Conservation (phyloP, 2,888 invertebrate species). For the Liodrosophila aerea region DNA sequence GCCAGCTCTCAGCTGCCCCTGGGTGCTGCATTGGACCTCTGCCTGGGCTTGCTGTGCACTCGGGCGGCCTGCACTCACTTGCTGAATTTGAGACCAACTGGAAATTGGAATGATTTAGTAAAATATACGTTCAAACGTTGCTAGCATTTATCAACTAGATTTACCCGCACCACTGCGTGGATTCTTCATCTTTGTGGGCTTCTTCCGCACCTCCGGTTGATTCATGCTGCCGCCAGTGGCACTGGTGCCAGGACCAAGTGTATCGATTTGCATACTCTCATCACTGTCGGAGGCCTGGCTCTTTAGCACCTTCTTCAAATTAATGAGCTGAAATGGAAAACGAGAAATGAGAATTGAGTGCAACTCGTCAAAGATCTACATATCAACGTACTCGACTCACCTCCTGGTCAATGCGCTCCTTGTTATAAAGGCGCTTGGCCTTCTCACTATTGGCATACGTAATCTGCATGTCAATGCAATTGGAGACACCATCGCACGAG, state of each 20-base stretch:
- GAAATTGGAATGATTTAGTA: conserved; percentile 1
- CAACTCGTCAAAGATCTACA: not conserved
- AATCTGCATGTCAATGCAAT: conserved; percentile 95
- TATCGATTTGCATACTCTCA: conserved; percentile 91
- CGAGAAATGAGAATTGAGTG: not conserved
- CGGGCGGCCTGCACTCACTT: conserved; percentile 56
- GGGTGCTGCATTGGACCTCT: conserved; percentile 7
- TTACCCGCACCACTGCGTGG: conserved; percentile 72
- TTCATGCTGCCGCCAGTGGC: conserved; percentile 53
- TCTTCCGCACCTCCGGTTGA: conserved; percentile 79
- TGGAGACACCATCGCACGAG: conserved; percentile 93
- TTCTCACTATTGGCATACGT: conserved; percentile 93
- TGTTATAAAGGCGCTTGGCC: conserved; percentile 89
- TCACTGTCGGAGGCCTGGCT: conserved; percentile 91
- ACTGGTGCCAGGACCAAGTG: conserved; percentile 85
- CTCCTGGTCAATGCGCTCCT: conserved; percentile 92
- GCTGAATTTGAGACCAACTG: conserved; percentile 69
- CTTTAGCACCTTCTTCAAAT: conserved; percentile 94
- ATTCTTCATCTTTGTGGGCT: conserved; percentile 80
- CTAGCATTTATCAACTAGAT: conserved; percentile 11
- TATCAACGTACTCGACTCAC: too few relatives aligned
- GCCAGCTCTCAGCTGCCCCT: conserved; percentile 9
- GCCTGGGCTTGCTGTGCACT: conserved; percentile 13
- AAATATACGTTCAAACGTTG: not conserved
- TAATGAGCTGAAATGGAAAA: conserved; percentile 86